A percentile compares a stretch with the other conserved stretches of the same genome.
Conservation (phyloP, 2,888 invertebrate genomes). For the Melanophora roralis region DNA sequence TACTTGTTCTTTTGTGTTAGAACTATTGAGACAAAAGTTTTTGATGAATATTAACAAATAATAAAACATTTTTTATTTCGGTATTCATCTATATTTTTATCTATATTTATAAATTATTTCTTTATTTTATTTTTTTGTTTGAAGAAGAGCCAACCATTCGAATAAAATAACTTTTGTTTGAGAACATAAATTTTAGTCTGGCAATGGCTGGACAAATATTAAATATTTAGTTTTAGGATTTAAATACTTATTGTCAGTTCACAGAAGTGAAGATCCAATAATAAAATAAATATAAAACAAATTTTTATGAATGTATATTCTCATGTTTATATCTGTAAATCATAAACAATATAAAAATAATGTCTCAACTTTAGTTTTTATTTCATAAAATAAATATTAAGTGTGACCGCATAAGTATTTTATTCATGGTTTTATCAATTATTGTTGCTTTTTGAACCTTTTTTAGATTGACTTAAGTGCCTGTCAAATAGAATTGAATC, state of each 20-base stretch:
- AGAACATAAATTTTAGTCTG: neutral
- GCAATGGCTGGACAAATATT: too few species aligned
- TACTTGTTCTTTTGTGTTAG: neutral
- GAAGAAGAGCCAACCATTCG: too few species aligned
- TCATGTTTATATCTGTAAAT: neutral
- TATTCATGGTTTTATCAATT: slow-evolving; percentile 57
- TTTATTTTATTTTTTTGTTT: too few species aligned
- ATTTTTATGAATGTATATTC: neutral
- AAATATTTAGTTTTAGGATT: too few species aligned
- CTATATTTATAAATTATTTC: too few species aligned
- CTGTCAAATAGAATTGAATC: slow-evolving; percentile 39
- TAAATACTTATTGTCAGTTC: too few species aligned
- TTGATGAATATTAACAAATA: slow-evolving; percentile 14
- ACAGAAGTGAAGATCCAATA: too few species aligned
- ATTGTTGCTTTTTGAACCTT: neutral
- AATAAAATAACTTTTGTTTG: too few species aligned
- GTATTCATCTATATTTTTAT: neutral
- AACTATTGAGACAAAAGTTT: neutral
- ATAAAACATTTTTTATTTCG: neutral
- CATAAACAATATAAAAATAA: neutral
- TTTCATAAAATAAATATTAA: slow-evolving; percentile 20
- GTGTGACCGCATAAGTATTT: slow-evolving; percentile 54
- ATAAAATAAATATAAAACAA: too few species aligned
- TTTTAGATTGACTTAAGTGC: slow-evolving; percentile 2
- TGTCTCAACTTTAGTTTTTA: neutral